Percentiles rank a stretch among this genome's conserved stretches.
phyloP scores from a whole-genome alignment of 2,113 vertebrate genomes.

The Rhinogobius similis region DNA sequence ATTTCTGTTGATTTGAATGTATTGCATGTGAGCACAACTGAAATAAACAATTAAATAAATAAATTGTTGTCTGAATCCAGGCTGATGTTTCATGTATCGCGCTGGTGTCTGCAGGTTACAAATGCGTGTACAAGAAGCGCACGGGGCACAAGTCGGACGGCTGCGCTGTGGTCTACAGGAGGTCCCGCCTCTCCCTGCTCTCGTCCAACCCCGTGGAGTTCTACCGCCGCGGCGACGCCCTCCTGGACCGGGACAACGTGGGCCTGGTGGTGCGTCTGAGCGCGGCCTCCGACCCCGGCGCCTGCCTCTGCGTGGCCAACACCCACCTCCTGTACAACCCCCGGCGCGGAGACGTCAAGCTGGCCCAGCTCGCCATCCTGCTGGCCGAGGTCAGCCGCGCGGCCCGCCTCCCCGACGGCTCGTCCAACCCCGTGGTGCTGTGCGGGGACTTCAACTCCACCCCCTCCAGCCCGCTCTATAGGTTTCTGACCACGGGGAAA shows the following conservation, averaged over 20 bases:
- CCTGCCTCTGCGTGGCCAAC: conserved; percentile 87
- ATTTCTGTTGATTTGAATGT: no score
- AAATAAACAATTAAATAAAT: no score
- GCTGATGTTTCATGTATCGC: background rate
- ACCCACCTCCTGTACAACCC: conserved; percentile 97
- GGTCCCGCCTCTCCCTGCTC: conserved; percentile 85
- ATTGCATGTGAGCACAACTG: no score
- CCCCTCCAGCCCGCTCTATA: conserved; percentile 90
- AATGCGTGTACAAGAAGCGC: conserved; percentile 93
- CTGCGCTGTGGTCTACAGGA: conserved; percentile 89
- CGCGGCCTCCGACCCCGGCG: background rate
- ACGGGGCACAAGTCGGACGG: conserved; percentile 93
- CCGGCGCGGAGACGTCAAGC: conserved; percentile 92
- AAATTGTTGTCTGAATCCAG: no score
- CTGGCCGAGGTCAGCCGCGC: conserved; percentile 87
- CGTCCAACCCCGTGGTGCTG: conserved; percentile 83
- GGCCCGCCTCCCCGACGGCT: conserved; percentile 78
- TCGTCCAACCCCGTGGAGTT: conserved; percentile 89
- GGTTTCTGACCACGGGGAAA: conserved; percentile 86
- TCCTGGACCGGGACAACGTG: conserved; percentile 95
- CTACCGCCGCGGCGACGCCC: conserved; percentile 82
- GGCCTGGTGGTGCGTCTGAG: conserved; percentile 86
- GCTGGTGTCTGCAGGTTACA: conserved; percentile 78
- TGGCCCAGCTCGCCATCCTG: conserved; percentile 93
- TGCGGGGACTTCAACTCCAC: conserved; percentile 97